phyloP scores from a whole-genome alignment of 1,140 invertebrate species.

The Colletes gigas region DNA sequence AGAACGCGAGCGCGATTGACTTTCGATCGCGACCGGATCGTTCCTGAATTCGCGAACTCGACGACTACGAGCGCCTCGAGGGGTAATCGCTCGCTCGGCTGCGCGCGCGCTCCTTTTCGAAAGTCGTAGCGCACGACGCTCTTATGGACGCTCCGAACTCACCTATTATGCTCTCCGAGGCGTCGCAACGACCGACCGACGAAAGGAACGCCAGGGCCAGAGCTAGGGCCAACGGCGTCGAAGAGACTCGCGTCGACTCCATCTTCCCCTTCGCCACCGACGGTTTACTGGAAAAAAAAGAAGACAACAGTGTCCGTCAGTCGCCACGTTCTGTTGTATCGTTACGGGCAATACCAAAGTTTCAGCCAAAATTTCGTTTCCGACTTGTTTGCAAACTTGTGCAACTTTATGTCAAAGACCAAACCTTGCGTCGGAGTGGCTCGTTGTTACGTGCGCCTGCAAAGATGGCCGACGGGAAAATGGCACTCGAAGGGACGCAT shows the following conservation, averaged over 20 bases:
- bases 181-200: constrained; percentile 53
- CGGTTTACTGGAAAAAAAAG: constrained; percentile 43
- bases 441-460: no score
- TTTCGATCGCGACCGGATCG: constrained; percentile 24
- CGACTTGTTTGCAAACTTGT: no score
- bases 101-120: not conserved
- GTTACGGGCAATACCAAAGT: no score
- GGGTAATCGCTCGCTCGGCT: no score
- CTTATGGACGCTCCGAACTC: constrained; percentile 39
- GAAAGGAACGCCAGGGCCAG: constrained; percentile 60
- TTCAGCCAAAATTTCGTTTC: no score
- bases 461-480: no score
- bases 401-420: no score
- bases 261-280: constrained; percentile 28
- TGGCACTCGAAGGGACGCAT: no score
- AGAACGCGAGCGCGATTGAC: constrained; percentile 16
- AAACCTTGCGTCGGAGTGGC: no score
- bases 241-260: constrained; percentile 44
- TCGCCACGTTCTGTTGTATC: not conserved
- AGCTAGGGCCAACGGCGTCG: constrained; percentile 58
- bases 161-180: constrained; percentile 76
- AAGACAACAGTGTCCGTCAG: constrained; percentile 15
- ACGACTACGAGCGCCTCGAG: not conserved
- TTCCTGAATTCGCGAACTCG: constrained; percentile 19
- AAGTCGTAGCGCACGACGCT: not conserved